Conservation (phyloP, 2,888 invertebrate genomes). For the Marasmarcha lunaedactyla region DNA sequence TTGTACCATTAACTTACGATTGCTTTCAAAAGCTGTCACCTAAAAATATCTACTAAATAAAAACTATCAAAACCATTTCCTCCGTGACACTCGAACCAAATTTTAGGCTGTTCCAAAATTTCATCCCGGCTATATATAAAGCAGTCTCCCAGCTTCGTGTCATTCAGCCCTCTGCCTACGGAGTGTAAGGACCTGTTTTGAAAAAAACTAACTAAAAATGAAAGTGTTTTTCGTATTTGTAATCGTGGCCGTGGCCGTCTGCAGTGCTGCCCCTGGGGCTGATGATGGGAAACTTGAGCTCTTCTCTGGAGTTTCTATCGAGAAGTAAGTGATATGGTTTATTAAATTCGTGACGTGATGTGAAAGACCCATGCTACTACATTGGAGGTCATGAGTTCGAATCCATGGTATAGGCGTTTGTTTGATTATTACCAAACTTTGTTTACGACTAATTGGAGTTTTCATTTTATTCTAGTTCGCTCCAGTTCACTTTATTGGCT, state of each 20-base stretch:
- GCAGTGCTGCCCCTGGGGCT: constrained; percentile 44
- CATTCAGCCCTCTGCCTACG: constrained; percentile 42
- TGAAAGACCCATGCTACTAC: no score
- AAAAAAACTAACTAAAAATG: no score
- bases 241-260: constrained; percentile 29
- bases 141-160: constrained; percentile 30
- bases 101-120: constrained; percentile 15
- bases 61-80: constrained; percentile 31
- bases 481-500: no score
- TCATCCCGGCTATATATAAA: constrained; percentile 24
- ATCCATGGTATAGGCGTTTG: no score
- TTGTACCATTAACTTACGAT: no score
- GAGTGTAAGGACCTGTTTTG: constrained; percentile 27
- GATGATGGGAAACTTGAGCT: constrained; percentile 45
- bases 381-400: no score
- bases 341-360: no score
- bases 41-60: no score
- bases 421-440: no score
- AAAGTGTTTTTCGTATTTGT: constrained; percentile 45
- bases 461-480: no score
- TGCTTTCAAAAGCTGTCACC: no score
- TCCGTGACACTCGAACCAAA: constrained; percentile 14
- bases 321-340: constrained; percentile 37
- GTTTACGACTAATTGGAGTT: no score
- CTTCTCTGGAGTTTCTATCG: constrained; percentile 56